Base-by-base conservation (phyloP, 2,888 invertebrate species). In the Ectemnius cavifrons region DNA sequence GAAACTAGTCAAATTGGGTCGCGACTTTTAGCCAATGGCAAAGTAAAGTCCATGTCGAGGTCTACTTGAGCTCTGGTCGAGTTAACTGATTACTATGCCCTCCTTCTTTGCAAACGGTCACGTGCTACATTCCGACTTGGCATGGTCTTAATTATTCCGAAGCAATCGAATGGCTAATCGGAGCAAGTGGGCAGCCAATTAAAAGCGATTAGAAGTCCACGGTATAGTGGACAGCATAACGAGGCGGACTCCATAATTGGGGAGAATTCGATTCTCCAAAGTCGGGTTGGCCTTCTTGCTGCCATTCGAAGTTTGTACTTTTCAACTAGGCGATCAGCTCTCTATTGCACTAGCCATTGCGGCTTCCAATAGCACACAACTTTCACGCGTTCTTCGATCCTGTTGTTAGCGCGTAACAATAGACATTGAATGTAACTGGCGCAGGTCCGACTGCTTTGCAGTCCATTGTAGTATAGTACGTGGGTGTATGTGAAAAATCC, bases 161-260 rank as follows among this genome's bases (percentile, higher is more conserved):
- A 14, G 68, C 79, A 64, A 76, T 79, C 77, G 73, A 73, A 65
- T 57, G 74, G 75, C 64, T 71, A 77, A 67, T 79, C 77, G 72
- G 61, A 45, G 56, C 37, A 37, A 58, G 59, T 45, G 64, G 76
- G 69, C 56, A 71, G 81, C 79, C 79, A 85, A 85, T 86, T 82
- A 83, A 81, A 81, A 83, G 83, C 84, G 81, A 82, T 84, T 80
- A 62, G 69, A 79, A 78, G 81, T 82, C 76, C 23, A 52, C 18
- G 37, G 61, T 37, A 37, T 37, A 37, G 11, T 37, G 27, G 23
- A 16, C 8, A 57, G 65, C 23, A 37, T 37, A 59, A 67, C 57
- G 64, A 13, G 28, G 69, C 62, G 69, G 52, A 59, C 23, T 52
- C 61, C 71, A 18, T 78, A 69, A 74, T 75, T 67, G 68, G 70